Base-by-base conservation (phyloP, 35 echinoderm and acorn worm genomes). In the Apostichopus japonicus region DNA sequence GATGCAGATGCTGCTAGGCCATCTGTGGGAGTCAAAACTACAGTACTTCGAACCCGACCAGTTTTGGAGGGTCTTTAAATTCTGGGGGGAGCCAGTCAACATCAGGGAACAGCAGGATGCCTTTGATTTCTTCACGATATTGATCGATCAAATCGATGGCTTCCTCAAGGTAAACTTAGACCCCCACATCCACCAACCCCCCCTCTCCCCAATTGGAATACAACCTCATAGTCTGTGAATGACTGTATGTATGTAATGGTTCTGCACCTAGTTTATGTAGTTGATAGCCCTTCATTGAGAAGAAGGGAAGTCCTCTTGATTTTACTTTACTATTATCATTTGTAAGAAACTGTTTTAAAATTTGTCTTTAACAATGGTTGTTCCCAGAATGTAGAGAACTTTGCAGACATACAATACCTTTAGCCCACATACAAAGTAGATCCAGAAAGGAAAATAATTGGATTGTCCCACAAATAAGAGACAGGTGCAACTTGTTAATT, bases 91-190 rank as follows among this genome's bases (percentile, higher is more conserved):
- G 72, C 97, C 97, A 19, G 97, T 99, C 10, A 99, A 99, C 90
- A 93, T 99, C 92, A 71, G 97, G 21, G 97, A 99, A 86, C 97
- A 99, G 80, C 97, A 99, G 87, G 97, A 99, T 93, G 97, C 97
- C 67, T 99, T 99, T 95, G 97, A 99, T 58, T 99, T 99, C 93
- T 99, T 99, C 88, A 99, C 97, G 55, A 96, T 94, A 23, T 65
- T 99, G 15, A 99, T 95, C 8, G 97, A 99, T 83, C 97, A 99
- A 72, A 80, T 99, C 44, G 97, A 99, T 75, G 97, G 94, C 17
- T 95, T 93, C 63, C 95, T 99, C 23, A 99, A 99, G 89, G 95
- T 96, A 84, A 54, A 33, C 0, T 51, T 17, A 67, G 0, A 67
- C 63, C 63, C 19, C 11, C 63, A 0, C 19, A 5, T 67, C 8